Evolutionary conservation across 2,888 invertebrate genomes (phyloP).

Genomic region (Heteropelma amictum): DNA sequence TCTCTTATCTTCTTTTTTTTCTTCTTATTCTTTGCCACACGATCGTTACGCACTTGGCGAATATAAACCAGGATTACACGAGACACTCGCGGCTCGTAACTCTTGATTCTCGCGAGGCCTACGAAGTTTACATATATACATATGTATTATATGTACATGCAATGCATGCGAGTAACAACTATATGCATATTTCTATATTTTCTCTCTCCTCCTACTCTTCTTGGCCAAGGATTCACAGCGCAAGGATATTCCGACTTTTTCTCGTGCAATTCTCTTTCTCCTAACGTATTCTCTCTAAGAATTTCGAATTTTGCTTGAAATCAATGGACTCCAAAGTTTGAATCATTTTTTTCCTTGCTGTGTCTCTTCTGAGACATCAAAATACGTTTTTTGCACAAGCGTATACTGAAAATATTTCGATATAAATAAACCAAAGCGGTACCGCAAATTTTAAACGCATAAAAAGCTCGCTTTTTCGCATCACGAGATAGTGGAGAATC

Average conservation of each 20-base stretch:
- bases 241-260: background rate
- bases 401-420: too few species aligned
- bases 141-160: background rate
- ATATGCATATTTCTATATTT: background rate
- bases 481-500: too few species aligned
- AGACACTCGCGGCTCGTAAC: slow-evolving; percentile 68
- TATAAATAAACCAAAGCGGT: too few species aligned
- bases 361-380: too few species aligned
- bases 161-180: background rate
- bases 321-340: background rate
- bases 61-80: slow-evolving; percentile 72
- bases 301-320: background rate
- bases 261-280: background rate
- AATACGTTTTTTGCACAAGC: too few species aligned
- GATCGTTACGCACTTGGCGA: slow-evolving; percentile 62
- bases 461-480: too few species aligned
- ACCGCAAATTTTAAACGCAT: too few species aligned
- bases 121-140: background rate
- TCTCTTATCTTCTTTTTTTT: slow-evolving; percentile 21
- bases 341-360: too few species aligned
- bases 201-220: background rate
- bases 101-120: slow-evolving; percentile 60
- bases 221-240: background rate
- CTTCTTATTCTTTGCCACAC: slow-evolving; percentile 51
- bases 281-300: background rate